Percentiles rank a stretch among this genome's conserved stretches.
These are phyloP conservation scores for Aplodontia rufa DNA, from an alignment of 2,113 vertebrate genomes.

Conservation along the genomic window DNA sequence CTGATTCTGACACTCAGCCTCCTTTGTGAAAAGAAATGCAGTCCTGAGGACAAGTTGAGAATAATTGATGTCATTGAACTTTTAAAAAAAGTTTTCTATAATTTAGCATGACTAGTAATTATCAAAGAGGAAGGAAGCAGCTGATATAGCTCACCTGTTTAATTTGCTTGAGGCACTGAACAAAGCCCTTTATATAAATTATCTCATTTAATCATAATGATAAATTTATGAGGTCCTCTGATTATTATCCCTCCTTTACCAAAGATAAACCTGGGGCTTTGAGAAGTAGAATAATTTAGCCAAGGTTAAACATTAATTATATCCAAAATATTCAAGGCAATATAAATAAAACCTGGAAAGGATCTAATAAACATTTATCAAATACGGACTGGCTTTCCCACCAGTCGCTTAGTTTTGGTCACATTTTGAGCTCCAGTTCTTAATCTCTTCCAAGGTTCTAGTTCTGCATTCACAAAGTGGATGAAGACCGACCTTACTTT, in stretches of 20 bases:
- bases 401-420: background rate
- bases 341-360: conserved; percentile 26
- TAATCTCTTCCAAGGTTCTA: background rate
- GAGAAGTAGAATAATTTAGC: conserved; percentile 41
- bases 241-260: background rate
- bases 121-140: background rate
- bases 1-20: background rate
- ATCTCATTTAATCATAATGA: too few species aligned
- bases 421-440: background rate
- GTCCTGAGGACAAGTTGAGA: background rate
- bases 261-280: background rate
- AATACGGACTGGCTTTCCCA: background rate
- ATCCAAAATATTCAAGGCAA: conserved; percentile 10
- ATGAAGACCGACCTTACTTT: background rate
- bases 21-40: background rate
- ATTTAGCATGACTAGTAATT: background rate
- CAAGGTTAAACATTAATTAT: conserved; percentile 46
- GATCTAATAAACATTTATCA: background rate
- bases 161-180: background rate
- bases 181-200: too few species aligned
- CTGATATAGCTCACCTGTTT: background rate
- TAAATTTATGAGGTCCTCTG: background rate
- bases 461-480: background rate
- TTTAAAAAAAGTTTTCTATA: background rate
- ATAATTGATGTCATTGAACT: background rate